phyloP scores from a whole-genome alignment of 2,797 vertebrate species.

The Tinamus major region DNA sequence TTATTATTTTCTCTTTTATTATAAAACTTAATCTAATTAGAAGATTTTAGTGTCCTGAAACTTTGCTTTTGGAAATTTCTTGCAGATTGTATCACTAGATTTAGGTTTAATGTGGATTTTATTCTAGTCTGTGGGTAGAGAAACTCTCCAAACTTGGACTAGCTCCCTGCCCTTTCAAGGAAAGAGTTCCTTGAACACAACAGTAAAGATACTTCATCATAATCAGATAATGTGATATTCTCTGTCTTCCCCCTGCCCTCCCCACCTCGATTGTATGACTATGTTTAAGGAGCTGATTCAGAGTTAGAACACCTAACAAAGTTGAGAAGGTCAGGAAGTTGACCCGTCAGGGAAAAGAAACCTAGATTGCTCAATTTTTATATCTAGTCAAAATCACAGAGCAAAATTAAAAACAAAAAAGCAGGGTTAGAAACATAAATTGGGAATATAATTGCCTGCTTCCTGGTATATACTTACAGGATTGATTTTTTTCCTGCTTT shows the following conservation, averaged over 20 bases:
- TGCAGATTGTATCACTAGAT: background rate
- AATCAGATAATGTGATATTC: background rate
- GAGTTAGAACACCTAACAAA: background rate
- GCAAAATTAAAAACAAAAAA: too few species aligned
- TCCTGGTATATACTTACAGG: background rate
- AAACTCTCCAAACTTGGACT: background rate
- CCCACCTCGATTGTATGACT: background rate
- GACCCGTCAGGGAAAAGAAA: background rate
- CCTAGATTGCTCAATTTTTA: background rate
- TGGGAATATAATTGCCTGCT: background rate
- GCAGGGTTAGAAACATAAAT: background rate
- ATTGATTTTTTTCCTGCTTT: background rate
- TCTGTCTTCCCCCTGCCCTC: background rate
- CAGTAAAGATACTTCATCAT: background rate
- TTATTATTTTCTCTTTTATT: background rate
- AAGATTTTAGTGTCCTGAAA: conserved; percentile 5
- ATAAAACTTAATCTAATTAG: conserved; percentile 1
- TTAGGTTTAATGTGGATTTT: conserved; percentile 8
- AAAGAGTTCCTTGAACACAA: background rate
- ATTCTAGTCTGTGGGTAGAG: background rate
- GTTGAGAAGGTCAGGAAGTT: background rate
- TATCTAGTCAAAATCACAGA: background rate
- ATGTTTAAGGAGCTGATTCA: background rate
- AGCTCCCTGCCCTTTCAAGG: background rate
- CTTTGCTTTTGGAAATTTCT: background rate